phyloP scores from a whole-genome alignment of 1,140 invertebrate genomes.

The Augochlora pura region DNA sequence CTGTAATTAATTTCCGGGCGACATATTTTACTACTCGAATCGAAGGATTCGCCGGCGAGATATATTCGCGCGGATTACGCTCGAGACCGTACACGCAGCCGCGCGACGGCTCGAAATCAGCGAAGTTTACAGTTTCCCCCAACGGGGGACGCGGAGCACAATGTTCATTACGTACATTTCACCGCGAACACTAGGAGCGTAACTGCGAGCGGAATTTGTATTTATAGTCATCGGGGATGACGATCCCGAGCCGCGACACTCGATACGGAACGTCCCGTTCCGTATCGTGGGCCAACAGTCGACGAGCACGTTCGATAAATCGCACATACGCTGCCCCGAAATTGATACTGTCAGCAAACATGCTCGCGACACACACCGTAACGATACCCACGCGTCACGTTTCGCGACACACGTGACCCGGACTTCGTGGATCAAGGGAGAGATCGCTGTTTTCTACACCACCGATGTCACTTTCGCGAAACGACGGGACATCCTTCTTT shows the following conservation, averaged over 20 bases:
- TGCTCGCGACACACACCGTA: slow-evolving; percentile 58
- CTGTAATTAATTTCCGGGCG: background rate
- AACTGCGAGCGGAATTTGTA: slow-evolving; percentile 1
- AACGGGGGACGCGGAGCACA: background rate
- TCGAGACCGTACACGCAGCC: no score
- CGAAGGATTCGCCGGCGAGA: background rate
- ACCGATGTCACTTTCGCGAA: no score
- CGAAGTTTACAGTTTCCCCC: background rate
- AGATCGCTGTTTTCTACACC: background rate
- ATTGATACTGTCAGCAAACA: slow-evolving; percentile 75
- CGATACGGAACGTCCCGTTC: slow-evolving; percentile 54
- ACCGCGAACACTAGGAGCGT: background rate
- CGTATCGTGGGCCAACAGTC: slow-evolving; percentile 41
- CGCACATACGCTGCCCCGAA: slow-evolving; percentile 66
- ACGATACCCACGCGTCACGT: slow-evolving; percentile 63
- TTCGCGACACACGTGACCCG: slow-evolving; percentile 55
- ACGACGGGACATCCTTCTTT: no score
- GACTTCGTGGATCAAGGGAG: slow-evolving; percentile 46
- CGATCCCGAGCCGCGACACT: slow-evolving; percentile 18
- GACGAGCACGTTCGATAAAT: slow-evolving; percentile 70
- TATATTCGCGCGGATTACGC: background rate
- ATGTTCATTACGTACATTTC: background rate
- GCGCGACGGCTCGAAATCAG: background rate
- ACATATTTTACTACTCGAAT: background rate
- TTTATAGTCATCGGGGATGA: background rate